phyloP scores from a whole-genome alignment of 2,113 vertebrate genomes.

The Budorcas taxicolor region DNA sequence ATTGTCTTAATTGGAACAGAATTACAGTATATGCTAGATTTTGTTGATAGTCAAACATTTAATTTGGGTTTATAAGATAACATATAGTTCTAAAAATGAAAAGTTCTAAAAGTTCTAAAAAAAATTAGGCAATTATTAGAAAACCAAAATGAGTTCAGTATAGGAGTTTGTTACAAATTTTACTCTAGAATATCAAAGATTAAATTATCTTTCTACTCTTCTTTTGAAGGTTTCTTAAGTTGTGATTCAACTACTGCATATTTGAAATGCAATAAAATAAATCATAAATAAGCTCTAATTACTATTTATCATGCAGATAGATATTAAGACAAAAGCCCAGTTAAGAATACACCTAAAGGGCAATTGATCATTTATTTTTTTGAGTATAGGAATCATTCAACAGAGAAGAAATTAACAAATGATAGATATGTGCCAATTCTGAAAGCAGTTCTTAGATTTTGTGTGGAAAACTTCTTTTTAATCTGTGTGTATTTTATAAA shows the following conservation, averaged over 20 bases:
- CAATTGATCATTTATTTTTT: neutral
- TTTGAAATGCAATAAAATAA: neutral
- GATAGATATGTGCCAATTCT: neutral
- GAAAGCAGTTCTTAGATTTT: neutral
- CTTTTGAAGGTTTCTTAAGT: neutral
- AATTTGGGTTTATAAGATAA: conserved; percentile 19
- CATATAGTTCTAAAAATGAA: neutral
- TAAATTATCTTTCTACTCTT: neutral
- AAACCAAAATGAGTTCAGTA: neutral
- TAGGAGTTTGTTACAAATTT: neutral
- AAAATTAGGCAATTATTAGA: neutral
- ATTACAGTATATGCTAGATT: neutral
- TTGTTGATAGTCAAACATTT: neutral
- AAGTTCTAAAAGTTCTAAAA: neutral
- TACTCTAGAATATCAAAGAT: neutral
- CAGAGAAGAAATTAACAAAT: neutral
- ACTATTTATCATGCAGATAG: neutral
- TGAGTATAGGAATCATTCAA: neutral
- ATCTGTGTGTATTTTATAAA: neutral
- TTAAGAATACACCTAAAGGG: neutral
- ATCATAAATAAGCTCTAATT: neutral
- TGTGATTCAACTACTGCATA: neutral
- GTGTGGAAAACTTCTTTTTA: neutral
- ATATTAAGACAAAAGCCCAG: neutral
- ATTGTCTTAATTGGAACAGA: conserved; percentile 46